A percentile compares a stretch with the other conserved stretches of the same genome.
Evolutionary conservation across 2,797 vertebrate genomes (phyloP).

Genomic region (Amazona finschi): DNA sequence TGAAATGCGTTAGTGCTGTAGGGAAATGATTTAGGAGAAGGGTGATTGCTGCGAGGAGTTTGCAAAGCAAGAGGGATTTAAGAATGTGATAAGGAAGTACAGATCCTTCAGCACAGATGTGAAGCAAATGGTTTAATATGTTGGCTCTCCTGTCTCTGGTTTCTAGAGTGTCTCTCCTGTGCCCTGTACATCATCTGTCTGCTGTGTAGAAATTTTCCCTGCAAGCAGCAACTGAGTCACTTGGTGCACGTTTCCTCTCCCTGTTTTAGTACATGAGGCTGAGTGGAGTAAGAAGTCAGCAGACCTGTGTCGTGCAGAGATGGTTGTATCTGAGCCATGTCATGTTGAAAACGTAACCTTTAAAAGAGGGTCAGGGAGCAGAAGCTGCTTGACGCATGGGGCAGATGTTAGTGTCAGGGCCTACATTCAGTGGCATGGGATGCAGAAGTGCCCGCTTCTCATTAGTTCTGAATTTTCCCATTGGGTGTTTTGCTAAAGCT

Average conservation of each 20-base stretch:
- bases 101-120: neutral
- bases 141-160: neutral
- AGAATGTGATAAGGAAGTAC: neutral
- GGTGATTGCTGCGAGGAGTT: neutral
- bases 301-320: neutral
- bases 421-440: neutral
- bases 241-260: neutral
- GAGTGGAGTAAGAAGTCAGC: neutral
- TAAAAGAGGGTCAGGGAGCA: neutral
- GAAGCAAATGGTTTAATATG: neutral
- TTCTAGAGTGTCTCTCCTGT: neutral
- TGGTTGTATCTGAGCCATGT: neutral
- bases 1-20: neutral
- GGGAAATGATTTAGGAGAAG: neutral
- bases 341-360: neutral
- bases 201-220: neutral
- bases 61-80: neutral
- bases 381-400: neutral
- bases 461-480: neutral
- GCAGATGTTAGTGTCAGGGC: neutral
- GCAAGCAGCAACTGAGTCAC: neutral
- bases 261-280: neutral
- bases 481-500: neutral
- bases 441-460: neutral
- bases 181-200: neutral